Evolutionary conservation across 1,140 invertebrate genomes (phyloP).

Genomic region (Cephus cinctus): DNA sequence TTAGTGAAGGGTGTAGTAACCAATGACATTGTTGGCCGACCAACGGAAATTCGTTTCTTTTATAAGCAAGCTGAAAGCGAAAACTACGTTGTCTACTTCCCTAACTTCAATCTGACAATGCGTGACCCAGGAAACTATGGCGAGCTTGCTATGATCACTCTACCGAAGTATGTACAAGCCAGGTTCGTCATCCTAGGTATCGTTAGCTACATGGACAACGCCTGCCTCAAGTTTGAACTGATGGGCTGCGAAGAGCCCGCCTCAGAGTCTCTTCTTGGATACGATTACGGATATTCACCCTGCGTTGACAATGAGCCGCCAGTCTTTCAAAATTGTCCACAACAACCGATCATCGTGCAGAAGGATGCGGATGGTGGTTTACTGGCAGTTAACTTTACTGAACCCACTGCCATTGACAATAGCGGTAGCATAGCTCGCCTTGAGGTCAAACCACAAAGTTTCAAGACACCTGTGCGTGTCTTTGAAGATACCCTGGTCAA

Average conservation of each 20-base stretch:
- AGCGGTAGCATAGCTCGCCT: slow-evolving; percentile 89
- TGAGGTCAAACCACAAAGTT: slow-evolving; percentile 88
- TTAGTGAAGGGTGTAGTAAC: slow-evolving; percentile 92
- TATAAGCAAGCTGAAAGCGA: slow-evolving; percentile 92
- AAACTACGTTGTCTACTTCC: slow-evolving; percentile 95
- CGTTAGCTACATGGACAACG: slow-evolving; percentile 94
- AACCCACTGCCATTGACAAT: slow-evolving; percentile 90
- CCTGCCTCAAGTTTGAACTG: slow-evolving; percentile 93
- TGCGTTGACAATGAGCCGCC: slow-evolving; percentile 97
- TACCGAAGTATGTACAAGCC: slow-evolving; percentile 90
- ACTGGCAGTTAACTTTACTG: slow-evolving; percentile 87
- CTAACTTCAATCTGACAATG: slow-evolving; percentile 92
- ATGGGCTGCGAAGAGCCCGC: slow-evolving; percentile 90
- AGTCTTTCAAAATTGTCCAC: slow-evolving; percentile 93
- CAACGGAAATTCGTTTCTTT: slow-evolving; percentile 94
- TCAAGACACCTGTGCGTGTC: slow-evolving; percentile 83
- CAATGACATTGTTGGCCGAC: slow-evolving; percentile 90
- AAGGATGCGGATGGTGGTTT: slow-evolving; percentile 84
- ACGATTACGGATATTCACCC: slow-evolving; percentile 90
- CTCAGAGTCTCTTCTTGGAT: slow-evolving; percentile 80
- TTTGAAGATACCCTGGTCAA: slow-evolving; percentile 92
- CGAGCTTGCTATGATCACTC: slow-evolving; percentile 91
- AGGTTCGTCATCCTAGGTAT: slow-evolving; percentile 92
- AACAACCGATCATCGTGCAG: slow-evolving; percentile 85
- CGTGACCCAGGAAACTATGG: slow-evolving; percentile 92